Base-by-base conservation (phyloP, 1,140 invertebrate species). In the Meteorus sp. region DNA sequence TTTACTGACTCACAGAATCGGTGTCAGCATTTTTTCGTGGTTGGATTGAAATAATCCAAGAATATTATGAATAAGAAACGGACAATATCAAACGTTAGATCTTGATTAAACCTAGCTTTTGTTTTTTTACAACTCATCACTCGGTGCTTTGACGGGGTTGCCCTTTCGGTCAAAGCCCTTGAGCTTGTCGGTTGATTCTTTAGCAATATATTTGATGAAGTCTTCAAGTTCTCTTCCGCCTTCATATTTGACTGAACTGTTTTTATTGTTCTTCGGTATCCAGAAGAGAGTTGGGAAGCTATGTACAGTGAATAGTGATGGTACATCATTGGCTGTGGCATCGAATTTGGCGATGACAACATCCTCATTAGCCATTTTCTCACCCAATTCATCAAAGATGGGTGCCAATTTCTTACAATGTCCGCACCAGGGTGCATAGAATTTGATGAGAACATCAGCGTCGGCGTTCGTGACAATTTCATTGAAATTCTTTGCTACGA, bases 361-460 rank as follows among this genome's bases (percentile, higher is more conserved):
- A 60, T 93, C 85, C 78, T 99, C 97, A 68, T 90, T 81, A 64
- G 87, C 86, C 69, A 99, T 77, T 86, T 95, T 96, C 59, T 91
- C 88, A 44, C 92, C 97, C 23, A 99, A 81, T 80, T 99, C 95
- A 59, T 98, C 95, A 79, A 86, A 99, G 44, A 94, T 85, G 20
- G 97, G 97, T 1, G 93, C 86, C 13, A 99, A 82, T 76, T 93
- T 94, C 81, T 98, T 98, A 83, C 97, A 99, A 73, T 99, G 97
- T 63, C 97, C 97, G 78, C 97, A 99, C 96, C 96, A 99, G 0
- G 96, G 95, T 27, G 96, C 96, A 81, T 99, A 99, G 81, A 99
- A 99, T 78, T 99, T 96, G 63, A 99, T 88, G 3, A 99, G 82
- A 3, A 93, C 93, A 80, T 99, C 97, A 73, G 96, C 94, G 22